phyloP scores from a whole-genome alignment of 2,888 invertebrate species.

The Argynnis bischoffii region DNA sequence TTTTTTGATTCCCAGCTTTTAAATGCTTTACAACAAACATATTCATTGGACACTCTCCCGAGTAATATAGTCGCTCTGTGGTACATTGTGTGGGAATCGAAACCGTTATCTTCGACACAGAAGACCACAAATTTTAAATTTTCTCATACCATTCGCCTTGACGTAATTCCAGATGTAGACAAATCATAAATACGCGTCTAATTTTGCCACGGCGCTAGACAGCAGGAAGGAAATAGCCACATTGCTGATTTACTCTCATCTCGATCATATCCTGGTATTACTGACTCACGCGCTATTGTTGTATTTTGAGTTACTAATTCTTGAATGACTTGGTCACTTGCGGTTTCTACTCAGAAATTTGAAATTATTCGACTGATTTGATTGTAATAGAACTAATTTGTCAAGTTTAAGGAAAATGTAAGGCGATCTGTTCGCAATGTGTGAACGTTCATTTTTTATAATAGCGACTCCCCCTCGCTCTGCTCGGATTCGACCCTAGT shows the following conservation, averaged over 20 bases:
- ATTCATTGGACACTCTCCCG: too few species aligned
- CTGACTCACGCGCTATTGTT: constrained; percentile 15
- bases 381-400: too few species aligned
- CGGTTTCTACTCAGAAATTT: neutral
- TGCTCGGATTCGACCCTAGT: too few species aligned
- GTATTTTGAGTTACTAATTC: neutral
- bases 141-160: neutral
- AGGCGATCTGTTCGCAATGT: neutral
- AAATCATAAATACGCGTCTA: constrained; percentile 3
- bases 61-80: too few species aligned
- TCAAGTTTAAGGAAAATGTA: neutral
- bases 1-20: too few species aligned
- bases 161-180: constrained; percentile 4
- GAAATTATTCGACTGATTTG: neutral
- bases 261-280: constrained; percentile 9
- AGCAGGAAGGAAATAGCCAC: constrained; percentile 14
- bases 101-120: too few species aligned
- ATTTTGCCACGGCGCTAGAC: constrained; percentile 4
- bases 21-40: too few species aligned
- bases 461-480: neutral
- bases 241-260: constrained; percentile 7
- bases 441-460: neutral
- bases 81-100: too few species aligned
- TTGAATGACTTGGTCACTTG: neutral
- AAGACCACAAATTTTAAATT: too few species aligned